Base-by-base conservation (phyloP, 2,888 invertebrate species). In the Labia minor region DNA sequence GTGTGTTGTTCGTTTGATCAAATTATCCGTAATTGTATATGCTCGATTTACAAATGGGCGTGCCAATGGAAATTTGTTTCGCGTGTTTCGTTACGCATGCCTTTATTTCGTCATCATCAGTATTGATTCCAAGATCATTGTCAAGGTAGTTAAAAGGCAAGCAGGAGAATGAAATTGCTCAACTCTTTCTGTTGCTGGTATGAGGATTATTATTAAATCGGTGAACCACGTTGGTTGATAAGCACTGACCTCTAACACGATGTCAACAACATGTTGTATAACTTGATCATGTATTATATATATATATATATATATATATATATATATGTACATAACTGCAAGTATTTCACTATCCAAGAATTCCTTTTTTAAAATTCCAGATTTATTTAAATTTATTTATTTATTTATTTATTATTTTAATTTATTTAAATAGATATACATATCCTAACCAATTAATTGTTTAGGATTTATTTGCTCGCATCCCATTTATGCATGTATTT, bases 31-130 rank as follows among this genome's bases (percentile, higher is more conserved):
- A n/a, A 16, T 11, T 11, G 14, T n/a, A 8, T 4, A 14, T 49
- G n/a, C 49, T 49, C 49, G 49, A 49, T 49, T 49, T 49, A 49
- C 49, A 49, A 49, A 49, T 49, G 49, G 49, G 49, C 49, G 49
- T 49, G 49, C 49, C 49, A 49, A 49, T 10, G 4, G 49, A 11
- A 49, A 49, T 49, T 49, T 11, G 49, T 49, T 14, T 49, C 49
- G 49, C 49, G 14, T 4, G 26, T 26, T 16, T 49, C 49, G 49
- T n/a, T 49, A 49, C 49, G 49, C 49, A 10, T 49, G 49, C 14
- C 49, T 49, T 49, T 4, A 14, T 49, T 49, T 49, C 49, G 49
- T 49, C 49, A 49, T 49, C 49, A 26, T 26, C 26, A 26, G 26
- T 26, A 26, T 26, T 26, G 26, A 26, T 49, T 16, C 16, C 49